Evolutionary conservation across 2,888 invertebrate genomes (phyloP), one percentile per base, ranked within the genome.

Genomic region (Dryocosmus kuriphilus): DNA sequence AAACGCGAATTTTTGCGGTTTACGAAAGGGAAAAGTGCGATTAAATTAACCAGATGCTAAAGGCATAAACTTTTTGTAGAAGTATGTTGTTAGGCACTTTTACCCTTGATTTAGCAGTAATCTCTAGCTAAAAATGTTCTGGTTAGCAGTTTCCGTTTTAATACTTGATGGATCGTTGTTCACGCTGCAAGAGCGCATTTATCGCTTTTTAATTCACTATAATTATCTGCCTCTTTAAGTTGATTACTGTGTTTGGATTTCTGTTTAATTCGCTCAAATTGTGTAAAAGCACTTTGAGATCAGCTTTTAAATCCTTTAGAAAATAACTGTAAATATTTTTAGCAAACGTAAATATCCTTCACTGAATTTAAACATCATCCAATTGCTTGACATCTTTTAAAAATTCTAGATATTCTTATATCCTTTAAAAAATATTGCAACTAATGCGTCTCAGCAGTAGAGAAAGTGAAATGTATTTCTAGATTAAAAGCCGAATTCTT

Each of bases 91-190:
- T 46, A 71, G 71, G 27, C 51, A 51, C 51, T 71, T 71, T 71
- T 51, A 51, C n/a, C 46, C 51, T 71, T 71, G 71, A 71, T 71
- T 71, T 51, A 51, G 51, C 46, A 71, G 30, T 9, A 9, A 24
- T 19, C 30, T 71, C 30, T 1, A 51, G 14, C 5, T 24, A 46
- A 27, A 24, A 67, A 24, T 19, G 46, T 46, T 67, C 46, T 67
- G 41, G 67, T 67, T 41, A 67, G 3, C 16, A 41, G 8, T 24
- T 27, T 27, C 14, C 27, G 19, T 67, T 27, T 67, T 67, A 67
- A 46, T 67, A 19, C 46, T 11, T 65, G 38, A 65, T 65, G 65
- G 65, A 65, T 67, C 67, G 27, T 46, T 67, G 41, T 46, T 67
- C 67, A 27, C 67, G 41, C 67, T 67, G 46, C 14, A 27, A 46